Evolutionary conservation across 2,888 invertebrate genomes (phyloP).

Genomic region (Cataglyphis rosenhaueri): DNA sequence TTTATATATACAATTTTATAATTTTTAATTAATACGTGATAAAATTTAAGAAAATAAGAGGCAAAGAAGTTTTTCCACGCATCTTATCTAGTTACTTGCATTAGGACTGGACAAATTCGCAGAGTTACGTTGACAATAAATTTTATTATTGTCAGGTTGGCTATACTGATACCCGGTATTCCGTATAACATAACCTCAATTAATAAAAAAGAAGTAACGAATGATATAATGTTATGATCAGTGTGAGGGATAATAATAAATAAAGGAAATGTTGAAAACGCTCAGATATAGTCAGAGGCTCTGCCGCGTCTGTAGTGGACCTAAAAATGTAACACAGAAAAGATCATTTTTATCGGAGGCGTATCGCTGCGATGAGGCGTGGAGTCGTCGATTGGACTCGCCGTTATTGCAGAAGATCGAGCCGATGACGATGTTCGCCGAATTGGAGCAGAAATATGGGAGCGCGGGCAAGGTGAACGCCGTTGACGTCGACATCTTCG

Average conservation of each 20-base stretch:
- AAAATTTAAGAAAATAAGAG: too few relatives aligned
- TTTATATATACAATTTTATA: too few relatives aligned
- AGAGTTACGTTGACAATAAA: too few relatives aligned
- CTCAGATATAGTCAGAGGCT: conserved; percentile 49
- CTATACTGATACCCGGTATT: too few relatives aligned
- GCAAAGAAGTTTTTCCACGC: too few relatives aligned
- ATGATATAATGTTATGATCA: not conserved
- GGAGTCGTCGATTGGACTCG: conserved; percentile 89
- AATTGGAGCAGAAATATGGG: conserved; percentile 89
- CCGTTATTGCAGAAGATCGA: conserved; percentile 89
- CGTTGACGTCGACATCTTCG: conserved; percentile 94
- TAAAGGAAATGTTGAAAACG: conserved; percentile 65
- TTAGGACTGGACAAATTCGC: too few relatives aligned
- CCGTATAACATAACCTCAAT: not conserved
- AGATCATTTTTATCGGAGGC: conserved; percentile 90
- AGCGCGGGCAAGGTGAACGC: conserved; percentile 89
- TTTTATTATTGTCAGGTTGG: too few relatives aligned
- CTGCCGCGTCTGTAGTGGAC: not conserved
- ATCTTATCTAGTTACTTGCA: too few relatives aligned
- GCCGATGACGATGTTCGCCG: conserved; percentile 89
- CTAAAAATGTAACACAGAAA: conserved; percentile 26
- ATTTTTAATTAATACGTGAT: too few relatives aligned
- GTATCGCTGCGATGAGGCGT: conserved; percentile 90
- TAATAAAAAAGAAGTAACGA: not conserved
- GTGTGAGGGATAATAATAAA: not conserved